These are phyloP conservation scores for Pteropus rufus DNA, from an alignment of 2,797 vertebrate species.

Conservation along the genomic window DNA sequence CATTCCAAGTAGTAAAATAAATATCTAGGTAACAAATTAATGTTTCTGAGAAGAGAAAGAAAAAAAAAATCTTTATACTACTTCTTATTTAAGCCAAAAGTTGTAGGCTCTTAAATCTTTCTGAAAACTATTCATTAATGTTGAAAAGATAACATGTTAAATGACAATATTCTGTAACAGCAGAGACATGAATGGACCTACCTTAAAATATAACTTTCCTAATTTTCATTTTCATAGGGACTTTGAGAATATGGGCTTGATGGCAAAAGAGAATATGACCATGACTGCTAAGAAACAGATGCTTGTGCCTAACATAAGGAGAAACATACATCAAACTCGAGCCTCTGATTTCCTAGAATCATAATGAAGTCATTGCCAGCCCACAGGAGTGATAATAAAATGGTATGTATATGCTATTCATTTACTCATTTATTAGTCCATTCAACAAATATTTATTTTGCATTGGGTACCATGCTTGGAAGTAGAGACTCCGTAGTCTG, in stretches of 20 bases:
- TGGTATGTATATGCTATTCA: background rate
- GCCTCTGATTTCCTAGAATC: background rate
- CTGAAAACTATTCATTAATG: background rate
- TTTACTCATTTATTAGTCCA: background rate
- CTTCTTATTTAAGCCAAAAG: slow-evolving; percentile 9
- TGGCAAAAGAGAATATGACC: background rate
- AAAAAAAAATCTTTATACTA: background rate
- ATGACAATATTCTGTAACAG: background rate
- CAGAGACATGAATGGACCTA: background rate
- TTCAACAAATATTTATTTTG: background rate
- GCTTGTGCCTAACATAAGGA: background rate
- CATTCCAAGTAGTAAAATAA: slow-evolving; percentile 13
- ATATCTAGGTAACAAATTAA: background rate
- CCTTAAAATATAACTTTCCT: background rate
- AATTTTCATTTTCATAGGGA: background rate
- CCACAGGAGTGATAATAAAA: background rate
- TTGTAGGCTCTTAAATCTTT: background rate
- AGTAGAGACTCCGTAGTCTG: background rate
- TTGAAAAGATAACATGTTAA: background rate
- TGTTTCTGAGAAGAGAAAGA: background rate
- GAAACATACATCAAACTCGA: background rate
- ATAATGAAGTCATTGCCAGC: background rate
- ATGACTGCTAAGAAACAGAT: background rate
- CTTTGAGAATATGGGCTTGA: background rate
- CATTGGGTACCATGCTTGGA: background rate